Evolutionary conservation across 2,797 vertebrate genomes (phyloP).

Genomic region (Scyliorhinus canicula): DNA sequence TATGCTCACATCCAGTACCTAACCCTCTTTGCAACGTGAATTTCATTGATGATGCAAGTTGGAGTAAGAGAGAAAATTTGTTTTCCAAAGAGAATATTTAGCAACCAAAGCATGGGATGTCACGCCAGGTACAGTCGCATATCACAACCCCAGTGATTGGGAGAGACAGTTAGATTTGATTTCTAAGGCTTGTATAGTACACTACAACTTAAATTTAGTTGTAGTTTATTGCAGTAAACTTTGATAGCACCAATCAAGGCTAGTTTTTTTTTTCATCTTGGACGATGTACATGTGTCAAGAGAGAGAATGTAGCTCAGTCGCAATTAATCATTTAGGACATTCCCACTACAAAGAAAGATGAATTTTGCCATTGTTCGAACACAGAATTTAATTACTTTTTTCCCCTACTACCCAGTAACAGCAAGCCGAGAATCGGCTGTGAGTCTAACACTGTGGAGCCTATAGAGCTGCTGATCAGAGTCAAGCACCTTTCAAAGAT

Average conservation of each 20-base stretch:
- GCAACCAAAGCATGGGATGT: background rate
- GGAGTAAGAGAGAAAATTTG: background rate
- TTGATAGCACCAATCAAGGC: background rate
- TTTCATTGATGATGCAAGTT: background rate
- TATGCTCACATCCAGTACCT: background rate
- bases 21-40: background rate
- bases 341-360: background rate
- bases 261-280: background rate
- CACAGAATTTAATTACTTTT: background rate
- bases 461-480: background rate
- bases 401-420: background rate
- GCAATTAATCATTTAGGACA: conserved; percentile 2
- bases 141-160: conserved; percentile 6
- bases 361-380: background rate
- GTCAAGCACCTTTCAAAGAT: background rate
- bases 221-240: conserved; percentile 19
- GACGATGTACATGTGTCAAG: background rate
- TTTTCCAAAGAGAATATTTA: background rate
- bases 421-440: background rate
- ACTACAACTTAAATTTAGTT: conserved; percentile 32
- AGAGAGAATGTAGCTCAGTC: background rate
- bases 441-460: background rate
- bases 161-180: conserved; percentile 27
- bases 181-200: background rate
- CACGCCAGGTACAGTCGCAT: background rate